Evolutionary conservation across 1,140 invertebrate species (phyloP).

Genomic region (Berghia stephanieae): DNA sequence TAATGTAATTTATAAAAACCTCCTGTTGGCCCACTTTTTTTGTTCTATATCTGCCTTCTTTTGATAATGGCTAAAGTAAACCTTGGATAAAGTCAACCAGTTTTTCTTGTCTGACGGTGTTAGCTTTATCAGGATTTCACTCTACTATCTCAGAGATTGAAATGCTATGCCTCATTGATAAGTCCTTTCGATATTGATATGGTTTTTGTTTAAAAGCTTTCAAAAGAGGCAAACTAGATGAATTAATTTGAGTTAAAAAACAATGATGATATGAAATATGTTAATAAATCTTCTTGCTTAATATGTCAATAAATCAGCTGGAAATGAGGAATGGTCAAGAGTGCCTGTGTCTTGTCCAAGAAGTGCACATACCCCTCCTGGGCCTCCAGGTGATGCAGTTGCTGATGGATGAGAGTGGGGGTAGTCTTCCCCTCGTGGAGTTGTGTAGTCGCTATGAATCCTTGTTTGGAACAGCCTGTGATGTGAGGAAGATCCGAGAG

Average conservation of each 20-base stretch:
- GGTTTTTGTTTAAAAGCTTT: no score
- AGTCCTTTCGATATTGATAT: background rate
- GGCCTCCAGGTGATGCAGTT: conserved; percentile 70
- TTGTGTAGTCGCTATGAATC: conserved; percentile 68
- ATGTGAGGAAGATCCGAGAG: conserved; percentile 68
- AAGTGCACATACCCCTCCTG: conserved; percentile 58
- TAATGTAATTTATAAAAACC: no score
- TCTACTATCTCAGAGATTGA: background rate
- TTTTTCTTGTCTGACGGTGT: no score
- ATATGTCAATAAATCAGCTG: conserved; percentile 32
- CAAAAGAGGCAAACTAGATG: no score
- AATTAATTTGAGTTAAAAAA: no score
- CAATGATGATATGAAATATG: no score
- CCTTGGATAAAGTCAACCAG: no score
- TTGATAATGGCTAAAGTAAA: no score
- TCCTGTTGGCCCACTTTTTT: background rate
- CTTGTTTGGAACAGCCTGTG: conserved; percentile 67
- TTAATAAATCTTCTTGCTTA: background rate
- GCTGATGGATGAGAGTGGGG: conserved; percentile 70
- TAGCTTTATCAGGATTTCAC: no score
- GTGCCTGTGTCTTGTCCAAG: conserved; percentile 50
- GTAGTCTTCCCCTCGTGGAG: conserved; percentile 68
- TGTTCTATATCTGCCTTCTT: no score
- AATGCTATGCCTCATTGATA: background rate
- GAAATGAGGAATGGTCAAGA: conserved; percentile 45